Evolutionary conservation across 2,113 vertebrate species (phyloP), one percentile per base, ranked within the genome.

Genomic region (Suricata suricatta): DNA sequence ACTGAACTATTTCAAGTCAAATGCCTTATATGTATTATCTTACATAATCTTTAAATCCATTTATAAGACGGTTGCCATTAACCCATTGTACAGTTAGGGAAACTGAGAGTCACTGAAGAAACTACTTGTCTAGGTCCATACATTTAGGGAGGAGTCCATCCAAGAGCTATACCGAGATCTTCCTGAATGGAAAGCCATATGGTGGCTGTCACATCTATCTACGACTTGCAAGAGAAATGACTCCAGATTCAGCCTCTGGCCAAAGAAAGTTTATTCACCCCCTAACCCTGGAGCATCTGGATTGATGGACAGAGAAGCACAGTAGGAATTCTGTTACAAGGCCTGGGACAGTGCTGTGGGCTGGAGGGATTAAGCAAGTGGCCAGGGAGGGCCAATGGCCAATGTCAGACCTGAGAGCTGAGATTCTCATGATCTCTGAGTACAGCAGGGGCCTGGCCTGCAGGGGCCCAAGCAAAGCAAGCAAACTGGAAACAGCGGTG

Each of bases 1-100:
- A n/a, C 11, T 91, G 41, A 96, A 71, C n/a, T 44, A 60, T 88
- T 7, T 52, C 50, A 88, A 52, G 66, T 77, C 38, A 57, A 87
- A 77, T 57, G 50, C 15, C 84, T 79, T 81, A 35, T 5, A 15
- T 35, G 3, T n/a, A 50, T 50, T 33, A 12, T 15, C 29, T 88
- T 60, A 38, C 15, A 88, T 97, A 38, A 76, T 88, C 8, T 81
- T 79, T 63, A 88, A 91, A 95, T 69, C 19, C 19, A 69, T 29
- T 16, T 38, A 2, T 14, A 44, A 79, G 15, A 64, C 13, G 81
- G 35, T 92, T 44, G 64, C 3, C 6, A 25, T 57, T 63, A 35
- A 47, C 21, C 57, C 31, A 85, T 54, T 38, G 52, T 41, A 76
- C 44, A 89, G 41, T 50, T 25, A 35, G 50, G 66, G 9, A 63